Base-by-base conservation (phyloP, 1,140 invertebrate species). In the Lepidostoma basale region DNA sequence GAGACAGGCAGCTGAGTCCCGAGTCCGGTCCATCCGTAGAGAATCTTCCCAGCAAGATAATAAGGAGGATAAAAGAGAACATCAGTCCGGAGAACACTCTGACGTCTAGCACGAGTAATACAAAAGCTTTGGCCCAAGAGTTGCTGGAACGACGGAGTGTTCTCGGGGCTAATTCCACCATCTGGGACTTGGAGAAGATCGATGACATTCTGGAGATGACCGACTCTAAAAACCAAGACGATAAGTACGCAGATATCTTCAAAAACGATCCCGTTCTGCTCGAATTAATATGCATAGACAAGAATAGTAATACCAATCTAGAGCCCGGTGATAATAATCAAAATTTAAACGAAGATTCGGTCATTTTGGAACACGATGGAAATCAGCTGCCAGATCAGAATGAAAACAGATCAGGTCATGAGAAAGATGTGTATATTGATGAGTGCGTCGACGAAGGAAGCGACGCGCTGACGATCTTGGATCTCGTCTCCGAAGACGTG, bases 21-120 rank as follows among this genome's bases (percentile, higher is more conserved):
- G 80, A 81, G 16, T 72, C 74, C 0, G 79, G 77, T 3, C 77
- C 79, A 4, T 68, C 80, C 0, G 77, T 82, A 5, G 80, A 82
- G 14, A 82, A 83, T 72, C 68, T 83, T 25, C 79, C 81, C 0
- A 79, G 74, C 30, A 82, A 82, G 73, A 76, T 83, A 3, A 81
- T 82, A 10, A 62, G 78, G 63, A 77, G 79, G 1, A 83, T 83
- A 18, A 83, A 83, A 74, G 82, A 83, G 62, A 83, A 82, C 60
- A 79, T 82, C 1, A 83, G 82, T 52, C 82, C 81, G 0, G 81
- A 83, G 65, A 83, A 82, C 40, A 82, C 81, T 4, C 68, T 83
- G 12, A 81, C 79, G 0, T 78, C 79, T 0, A 80, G 76, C 44
- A 81, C 80, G 76, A 77, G 75, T 3, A 79, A 78, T 20, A 80